phyloP scores from a whole-genome alignment of 2,113 vertebrate species.

The Anguilla japonica region DNA sequence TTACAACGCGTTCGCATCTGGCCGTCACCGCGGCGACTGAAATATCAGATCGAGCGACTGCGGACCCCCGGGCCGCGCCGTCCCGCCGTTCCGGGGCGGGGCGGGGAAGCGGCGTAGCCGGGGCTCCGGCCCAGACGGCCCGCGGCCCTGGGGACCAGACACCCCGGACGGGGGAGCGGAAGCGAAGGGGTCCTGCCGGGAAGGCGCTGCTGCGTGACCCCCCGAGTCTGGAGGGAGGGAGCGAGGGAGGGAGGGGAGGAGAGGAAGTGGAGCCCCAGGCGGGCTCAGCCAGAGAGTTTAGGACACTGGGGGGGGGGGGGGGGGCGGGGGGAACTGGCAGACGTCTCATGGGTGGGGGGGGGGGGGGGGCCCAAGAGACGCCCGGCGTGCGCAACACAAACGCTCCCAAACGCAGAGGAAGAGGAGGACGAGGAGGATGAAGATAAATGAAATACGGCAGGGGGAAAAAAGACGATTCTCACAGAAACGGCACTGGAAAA shows the following conservation, averaged over 20 bases:
- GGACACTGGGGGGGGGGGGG: constrained; percentile 32
- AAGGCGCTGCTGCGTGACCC: constrained; percentile 72
- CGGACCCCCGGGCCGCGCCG: too few species aligned
- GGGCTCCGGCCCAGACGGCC: background rate
- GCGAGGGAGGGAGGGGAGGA: constrained; percentile 43
- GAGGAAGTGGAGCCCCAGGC: constrained; percentile 42
- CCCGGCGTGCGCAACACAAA: constrained; percentile 13
- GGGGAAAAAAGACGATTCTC: background rate
- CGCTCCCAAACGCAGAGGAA: constrained; percentile 21
- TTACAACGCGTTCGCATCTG: background rate
- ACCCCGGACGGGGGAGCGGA: constrained; percentile 62
- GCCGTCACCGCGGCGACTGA: background rate
- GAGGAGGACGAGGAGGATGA: background rate
- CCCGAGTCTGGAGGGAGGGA: constrained; percentile 51
- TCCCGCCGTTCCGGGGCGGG: too few species aligned
- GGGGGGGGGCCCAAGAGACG: constrained; percentile 34
- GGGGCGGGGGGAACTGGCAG: too few species aligned
- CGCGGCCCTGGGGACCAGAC: background rate
- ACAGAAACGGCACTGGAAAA: background rate
- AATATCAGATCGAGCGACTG: background rate
- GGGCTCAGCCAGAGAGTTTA: constrained; percentile 46
- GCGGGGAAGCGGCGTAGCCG: background rate
- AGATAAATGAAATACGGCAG: background rate
- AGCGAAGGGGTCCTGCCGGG: constrained; percentile 71
- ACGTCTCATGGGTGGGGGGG: constrained; percentile 34